Evolutionary conservation across 2,888 invertebrate genomes (phyloP).

Genomic region (Metalampra italica): DNA sequence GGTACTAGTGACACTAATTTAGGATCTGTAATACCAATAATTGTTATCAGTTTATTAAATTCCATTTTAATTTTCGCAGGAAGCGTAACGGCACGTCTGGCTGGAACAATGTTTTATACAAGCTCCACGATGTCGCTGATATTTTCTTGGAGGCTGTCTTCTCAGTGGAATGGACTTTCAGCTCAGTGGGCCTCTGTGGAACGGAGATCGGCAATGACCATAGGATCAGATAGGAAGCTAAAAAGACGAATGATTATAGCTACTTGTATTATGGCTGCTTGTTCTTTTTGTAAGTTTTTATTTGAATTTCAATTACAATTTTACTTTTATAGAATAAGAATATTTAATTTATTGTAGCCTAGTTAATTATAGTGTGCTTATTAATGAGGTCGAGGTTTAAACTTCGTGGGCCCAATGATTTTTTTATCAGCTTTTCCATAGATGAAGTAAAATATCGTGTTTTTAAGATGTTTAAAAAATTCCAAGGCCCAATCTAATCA

Average conservation of each 20-base stretch:
- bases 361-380: too few relatives aligned
- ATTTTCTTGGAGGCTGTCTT: constrained; percentile 38
- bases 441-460: too few relatives aligned
- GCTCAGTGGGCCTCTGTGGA: constrained; percentile 41
- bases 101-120: constrained; percentile 57
- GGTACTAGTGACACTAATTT: too few relatives aligned
- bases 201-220: constrained; percentile 24
- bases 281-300: constrained; percentile 31
- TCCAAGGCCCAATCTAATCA: too few relatives aligned
- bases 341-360: too few relatives aligned
- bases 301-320: neutral
- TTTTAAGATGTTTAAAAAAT: too few relatives aligned
- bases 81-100: constrained; percentile 46
- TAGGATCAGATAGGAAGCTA: constrained; percentile 34
- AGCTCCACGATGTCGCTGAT: constrained; percentile 40
- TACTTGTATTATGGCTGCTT: constrained; percentile 24
- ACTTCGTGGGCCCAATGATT: too few relatives aligned
- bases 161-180: constrained; percentile 32
- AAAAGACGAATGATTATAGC: constrained; percentile 33
- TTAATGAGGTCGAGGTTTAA: too few relatives aligned
- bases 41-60: too few relatives aligned
- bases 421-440: too few relatives aligned
- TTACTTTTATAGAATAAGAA: too few relatives aligned
- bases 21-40: too few relatives aligned
- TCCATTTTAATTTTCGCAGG: constrained; percentile 26